Conservation (phyloP, 2,888 invertebrate species). For the Hirtodrosophila cameraria region DNA sequence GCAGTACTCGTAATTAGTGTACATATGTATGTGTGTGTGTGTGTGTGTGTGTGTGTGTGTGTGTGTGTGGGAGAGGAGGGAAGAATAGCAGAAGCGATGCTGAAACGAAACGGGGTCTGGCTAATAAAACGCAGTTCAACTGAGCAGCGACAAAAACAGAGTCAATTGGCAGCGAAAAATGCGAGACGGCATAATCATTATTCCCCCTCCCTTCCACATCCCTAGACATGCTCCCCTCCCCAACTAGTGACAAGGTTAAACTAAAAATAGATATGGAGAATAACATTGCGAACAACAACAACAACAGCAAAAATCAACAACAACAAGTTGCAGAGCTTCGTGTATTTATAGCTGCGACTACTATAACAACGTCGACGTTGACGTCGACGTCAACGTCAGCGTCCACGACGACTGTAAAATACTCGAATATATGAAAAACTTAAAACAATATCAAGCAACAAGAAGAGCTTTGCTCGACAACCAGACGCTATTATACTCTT, state of each 20-base stretch:
- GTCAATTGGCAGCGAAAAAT: slow-evolving; percentile 41
- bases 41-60: not conserved
- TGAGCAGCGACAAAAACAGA: slow-evolving; percentile 10
- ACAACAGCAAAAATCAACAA: slow-evolving; percentile 23
- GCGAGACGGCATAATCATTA: slow-evolving; percentile 48
- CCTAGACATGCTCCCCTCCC: slow-evolving; percentile 38
- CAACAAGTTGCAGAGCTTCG: slow-evolving; percentile 61
- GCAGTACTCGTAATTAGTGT: too few relatives aligned
- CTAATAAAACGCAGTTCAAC: slow-evolving; percentile 43
- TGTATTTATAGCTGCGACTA: slow-evolving; percentile 59
- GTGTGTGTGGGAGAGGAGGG: not conserved
- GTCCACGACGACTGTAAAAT: slow-evolving; percentile 45
- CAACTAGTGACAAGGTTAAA: slow-evolving; percentile 61
- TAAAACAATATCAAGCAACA: slow-evolving; percentile 30
- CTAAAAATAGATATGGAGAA: slow-evolving; percentile 77
- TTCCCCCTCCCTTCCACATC: not conserved
- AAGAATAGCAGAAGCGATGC: not conserved
- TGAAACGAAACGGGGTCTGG: not conserved
- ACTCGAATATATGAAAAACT: slow-evolving; percentile 48
- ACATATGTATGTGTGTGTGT: not conserved
- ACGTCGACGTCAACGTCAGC: slow-evolving; percentile 6
- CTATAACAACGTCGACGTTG: slow-evolving; percentile 24
- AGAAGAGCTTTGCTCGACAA: not conserved
- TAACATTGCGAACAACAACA: slow-evolving; percentile 54
- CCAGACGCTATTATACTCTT: slow-evolving; percentile 26